A percentile compares a stretch with the other conserved stretches of the same genome.
These are phyloP conservation scores for Drosophila suboccidentalis DNA, from an alignment of 2,888 invertebrate species.

Conservation along the genomic window DNA sequence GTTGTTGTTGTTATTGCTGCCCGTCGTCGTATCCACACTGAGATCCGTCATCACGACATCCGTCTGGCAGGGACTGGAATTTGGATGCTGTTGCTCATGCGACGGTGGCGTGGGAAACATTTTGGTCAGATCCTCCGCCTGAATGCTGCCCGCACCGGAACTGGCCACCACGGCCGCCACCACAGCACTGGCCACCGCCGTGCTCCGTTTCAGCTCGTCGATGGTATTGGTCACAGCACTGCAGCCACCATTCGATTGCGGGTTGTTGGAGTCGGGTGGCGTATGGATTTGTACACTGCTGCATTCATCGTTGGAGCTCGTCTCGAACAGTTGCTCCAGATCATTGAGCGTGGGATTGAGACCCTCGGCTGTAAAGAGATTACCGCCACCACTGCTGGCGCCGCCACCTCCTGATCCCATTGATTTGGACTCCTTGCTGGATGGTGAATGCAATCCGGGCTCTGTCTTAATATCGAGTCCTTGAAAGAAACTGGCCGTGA, in stretches of 20 bases:
- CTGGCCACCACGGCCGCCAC: constrained; percentile 70
- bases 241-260: constrained; percentile 85
- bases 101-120: constrained; percentile 99
- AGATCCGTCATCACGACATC: constrained; percentile 86
- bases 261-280: constrained; percentile 95
- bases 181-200: constrained; percentile 75
- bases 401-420: constrained; percentile 21
- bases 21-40: constrained; percentile 78
- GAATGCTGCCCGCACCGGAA: constrained; percentile 83
- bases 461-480: constrained; percentile 79
- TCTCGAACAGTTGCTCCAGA: constrained; percentile 95
- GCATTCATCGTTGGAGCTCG: constrained; percentile 87
- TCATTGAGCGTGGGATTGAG: constrained; percentile 95
- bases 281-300: constrained; percentile 91
- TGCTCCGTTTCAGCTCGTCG: constrained; percentile 83
- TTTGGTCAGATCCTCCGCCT: constrained; percentile 93
- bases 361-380: constrained; percentile 95
- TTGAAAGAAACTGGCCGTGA: constrained; percentile 62
- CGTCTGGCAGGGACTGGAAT: constrained; percentile 91
- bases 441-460: constrained; percentile 83
- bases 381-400: no score
- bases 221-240: constrained; percentile 84
- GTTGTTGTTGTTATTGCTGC: constrained; percentile 34
- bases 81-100: constrained; percentile 94
- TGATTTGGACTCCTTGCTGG: constrained; percentile 82